These are phyloP conservation scores for Chrysotoxum bicinctum DNA, from an alignment of 2,888 invertebrate species.

Conservation along the genomic window DNA sequence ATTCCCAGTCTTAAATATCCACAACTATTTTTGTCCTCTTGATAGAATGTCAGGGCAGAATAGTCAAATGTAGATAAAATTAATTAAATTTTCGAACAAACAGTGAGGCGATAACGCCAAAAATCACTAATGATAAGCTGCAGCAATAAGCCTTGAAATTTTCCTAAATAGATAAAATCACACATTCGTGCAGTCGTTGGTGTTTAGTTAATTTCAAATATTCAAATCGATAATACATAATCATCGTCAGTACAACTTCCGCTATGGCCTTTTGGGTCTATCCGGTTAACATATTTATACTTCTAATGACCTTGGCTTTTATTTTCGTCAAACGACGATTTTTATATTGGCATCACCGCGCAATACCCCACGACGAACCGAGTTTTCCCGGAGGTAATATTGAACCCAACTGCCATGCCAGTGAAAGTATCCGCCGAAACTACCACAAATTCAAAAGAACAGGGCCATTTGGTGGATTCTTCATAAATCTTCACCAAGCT, in stretches of 20 bases:
- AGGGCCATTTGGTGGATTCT: constrained; percentile 78
- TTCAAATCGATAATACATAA: neutral
- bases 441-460: constrained; percentile 76
- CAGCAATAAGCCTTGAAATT: neutral
- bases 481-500: constrained; percentile 76
- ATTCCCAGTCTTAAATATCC: too few relatives aligned
- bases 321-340: neutral
- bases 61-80: neutral
- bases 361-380: constrained; percentile 77
- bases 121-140: neutral
- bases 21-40: too few relatives aligned
- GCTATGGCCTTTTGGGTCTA: neutral
- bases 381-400: constrained; percentile 75
- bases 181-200: neutral
- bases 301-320: neutral
- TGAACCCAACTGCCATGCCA: constrained; percentile 61
- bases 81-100: neutral
- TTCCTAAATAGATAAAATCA: neutral
- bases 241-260: neutral
- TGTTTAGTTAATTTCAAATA: neutral
- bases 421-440: constrained; percentile 3
- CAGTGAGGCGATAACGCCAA: neutral
- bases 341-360: constrained; percentile 57
- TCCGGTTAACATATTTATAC: neutral
- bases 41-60: neutral